Base-by-base conservation (phyloP, 1,140 invertebrate genomes). In the Zaprionus taronus region DNA sequence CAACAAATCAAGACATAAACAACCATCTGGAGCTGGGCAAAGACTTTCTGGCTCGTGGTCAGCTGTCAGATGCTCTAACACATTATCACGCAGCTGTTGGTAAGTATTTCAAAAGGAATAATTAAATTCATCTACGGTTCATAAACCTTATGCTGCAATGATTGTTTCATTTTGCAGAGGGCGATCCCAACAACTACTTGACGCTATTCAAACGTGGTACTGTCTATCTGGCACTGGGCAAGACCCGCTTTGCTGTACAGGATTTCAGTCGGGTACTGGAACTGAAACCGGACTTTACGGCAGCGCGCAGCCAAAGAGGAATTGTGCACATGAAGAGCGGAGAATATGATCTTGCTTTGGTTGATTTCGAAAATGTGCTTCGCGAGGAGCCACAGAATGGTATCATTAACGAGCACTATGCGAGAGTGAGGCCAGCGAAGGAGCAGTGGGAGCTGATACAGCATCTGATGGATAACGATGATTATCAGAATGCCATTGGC, bases 71-170 rank as follows among this genome's bases (percentile, higher is more conserved):
- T 95, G 99, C 99, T 1, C 93, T 99, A 28, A 97, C 97, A 56
- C 98, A 99, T 92, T 99, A 99, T 94, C 99, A 99, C 95, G 97
- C 97, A 66, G 99, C 99, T 81, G 97, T 99, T 90, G 98, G 98
- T 99, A 93, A 95, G 96, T 69, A 17, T 17, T 9, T 4, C 22
- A 17, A 47, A 47, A 47, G 6, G 1, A 44, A 17, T 17, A 47
- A 47, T 17, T 17, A 47, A 17, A n/a, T n/a, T n/a, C 11, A 47
- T 17, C 41, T 11, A 34, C 9, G 31, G 9, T 11, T 2, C 31
- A 4, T 47, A 4, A 47, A 17, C 5, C n/a, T 47, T 47, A 47
- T 47, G 2, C 7, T 17, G 2, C 3, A 17, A 47, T 17, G 7
- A 47, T 47, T 47, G 41, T n/a, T 47, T 9, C 2, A 36, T 62